Percentiles rank a stretch among this genome's conserved stretches.
These are phyloP conservation scores for Leptinotarsa undecemlineata DNA, from an alignment of 1,140 invertebrate genomes.

Conservation along the genomic window DNA sequence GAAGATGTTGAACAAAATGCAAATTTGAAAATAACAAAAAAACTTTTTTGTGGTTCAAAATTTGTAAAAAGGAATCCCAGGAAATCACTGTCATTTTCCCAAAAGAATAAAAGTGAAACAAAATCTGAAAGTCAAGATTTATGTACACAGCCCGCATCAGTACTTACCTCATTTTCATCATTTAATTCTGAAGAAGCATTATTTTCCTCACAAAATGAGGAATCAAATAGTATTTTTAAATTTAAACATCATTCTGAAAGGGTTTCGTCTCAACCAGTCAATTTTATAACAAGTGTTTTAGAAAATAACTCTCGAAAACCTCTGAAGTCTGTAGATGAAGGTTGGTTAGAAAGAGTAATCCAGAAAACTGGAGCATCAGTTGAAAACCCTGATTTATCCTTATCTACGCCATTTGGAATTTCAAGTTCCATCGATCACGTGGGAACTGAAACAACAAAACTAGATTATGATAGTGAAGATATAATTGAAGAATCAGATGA, in stretches of 20 bases:
- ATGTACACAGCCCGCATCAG: conserved; percentile 35
- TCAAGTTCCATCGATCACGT: not conserved
- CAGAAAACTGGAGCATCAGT: conserved; percentile 36
- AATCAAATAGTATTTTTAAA: conserved; percentile 31
- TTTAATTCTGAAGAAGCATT: conserved; percentile 36
- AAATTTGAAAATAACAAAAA: conserved; percentile 63
- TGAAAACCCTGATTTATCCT: conserved; percentile 27
- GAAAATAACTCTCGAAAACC: conserved; percentile 38
- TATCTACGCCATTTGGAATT: conserved; percentile 3
- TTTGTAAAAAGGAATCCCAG: conserved; percentile 76
- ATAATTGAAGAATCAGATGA: conserved; percentile 70
- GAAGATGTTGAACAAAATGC: conserved; percentile 44
- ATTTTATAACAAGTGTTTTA: conserved; percentile 54
- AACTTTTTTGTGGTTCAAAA: conserved; percentile 69
- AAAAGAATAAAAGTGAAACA: conserved; percentile 44
- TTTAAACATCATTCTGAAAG: conserved; percentile 44
- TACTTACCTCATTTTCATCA: conserved; percentile 1
- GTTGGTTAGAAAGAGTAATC: conserved; percentile 50
- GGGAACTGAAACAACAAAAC: conserved; percentile 32
- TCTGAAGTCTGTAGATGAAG: conserved; percentile 46
- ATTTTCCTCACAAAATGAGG: conserved; percentile 11
- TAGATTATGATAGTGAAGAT: conserved; percentile 57
- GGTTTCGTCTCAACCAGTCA: conserved; percentile 50
- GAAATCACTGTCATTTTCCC: conserved; percentile 63
- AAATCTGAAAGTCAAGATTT: conserved; percentile 34